phyloP scores from a whole-genome alignment of 2,113 vertebrate genomes.

The Pseudorhombus dupliciocellatus region DNA sequence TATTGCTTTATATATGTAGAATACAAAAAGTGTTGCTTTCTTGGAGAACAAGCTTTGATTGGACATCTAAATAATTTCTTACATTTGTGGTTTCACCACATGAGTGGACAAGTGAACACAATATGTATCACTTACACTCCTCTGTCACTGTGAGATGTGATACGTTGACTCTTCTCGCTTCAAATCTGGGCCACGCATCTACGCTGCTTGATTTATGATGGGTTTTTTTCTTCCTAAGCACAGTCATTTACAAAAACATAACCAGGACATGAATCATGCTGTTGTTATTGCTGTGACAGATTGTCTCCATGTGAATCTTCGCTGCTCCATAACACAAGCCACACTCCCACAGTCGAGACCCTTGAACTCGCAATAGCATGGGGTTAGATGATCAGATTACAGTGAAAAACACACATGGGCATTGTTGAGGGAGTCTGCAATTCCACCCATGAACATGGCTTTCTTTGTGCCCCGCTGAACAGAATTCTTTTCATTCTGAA shows the following conservation, averaged over 20 bases:
- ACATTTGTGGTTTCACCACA: not conserved
- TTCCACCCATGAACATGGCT: constrained; percentile 67
- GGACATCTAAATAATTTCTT: constrained; percentile 6
- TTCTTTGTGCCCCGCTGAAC: constrained; percentile 51
- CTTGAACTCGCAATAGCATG: constrained; percentile 59
- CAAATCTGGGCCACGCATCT: constrained; percentile 19
- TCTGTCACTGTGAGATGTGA: constrained; percentile 10
- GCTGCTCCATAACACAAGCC: constrained; percentile 50
- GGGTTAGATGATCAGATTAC: constrained; percentile 73
- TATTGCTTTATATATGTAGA: too few species aligned
- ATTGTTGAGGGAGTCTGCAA: constrained; percentile 67
- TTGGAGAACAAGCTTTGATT: constrained; percentile 2
- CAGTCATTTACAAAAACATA: constrained; percentile 25
- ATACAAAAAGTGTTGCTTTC: not conserved
- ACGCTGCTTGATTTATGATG: constrained; percentile 14
- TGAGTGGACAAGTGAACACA: not conserved
- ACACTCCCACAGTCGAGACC: constrained; percentile 64
- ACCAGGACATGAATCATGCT: constrained; percentile 31
- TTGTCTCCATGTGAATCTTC: constrained; percentile 43
- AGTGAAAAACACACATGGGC: constrained; percentile 66
- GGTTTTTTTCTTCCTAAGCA: constrained; percentile 8
- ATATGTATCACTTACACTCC: constrained; percentile 1
- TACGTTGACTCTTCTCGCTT: constrained; percentile 4
- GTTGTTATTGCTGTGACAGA: constrained; percentile 36
- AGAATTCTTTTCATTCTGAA: constrained; percentile 56